Conservation (phyloP, 1,140 invertebrate genomes). For the Lordiphosa clarofinis region DNA sequence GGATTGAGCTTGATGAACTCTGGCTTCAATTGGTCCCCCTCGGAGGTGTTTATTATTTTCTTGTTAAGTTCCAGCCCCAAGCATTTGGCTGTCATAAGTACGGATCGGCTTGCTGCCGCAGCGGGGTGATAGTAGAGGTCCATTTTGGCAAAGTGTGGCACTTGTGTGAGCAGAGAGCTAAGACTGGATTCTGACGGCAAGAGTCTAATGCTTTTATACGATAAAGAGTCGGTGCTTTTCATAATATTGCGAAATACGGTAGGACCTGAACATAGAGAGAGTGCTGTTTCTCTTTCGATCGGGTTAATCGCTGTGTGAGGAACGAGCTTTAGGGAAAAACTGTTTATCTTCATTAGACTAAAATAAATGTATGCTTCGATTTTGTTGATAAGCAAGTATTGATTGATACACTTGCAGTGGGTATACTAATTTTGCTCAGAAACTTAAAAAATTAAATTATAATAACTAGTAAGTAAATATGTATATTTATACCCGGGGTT, state of each 20-base stretch:
- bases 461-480: no score
- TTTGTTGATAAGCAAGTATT: no score
- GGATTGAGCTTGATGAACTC: conserved; percentile 84
- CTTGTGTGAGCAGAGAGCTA: not conserved
- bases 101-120: conserved; percentile 85
- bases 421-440: no score
- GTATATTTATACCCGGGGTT: no score
- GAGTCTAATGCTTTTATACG: conserved; percentile 24
- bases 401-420: no score
- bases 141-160: conserved; percentile 19
- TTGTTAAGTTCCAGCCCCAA: conserved; percentile 86
- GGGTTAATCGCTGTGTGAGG: no score
- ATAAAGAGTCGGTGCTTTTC: not conserved
- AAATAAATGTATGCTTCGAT: no score
- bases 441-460: no score
- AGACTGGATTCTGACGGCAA: conserved; percentile 13
- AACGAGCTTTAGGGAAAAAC: not conserved
- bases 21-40: conserved; percentile 84
- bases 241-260: not conserved
- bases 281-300: no score
- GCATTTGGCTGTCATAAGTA: conserved; percentile 84
- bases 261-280: no score
- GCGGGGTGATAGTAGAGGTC: conserved; percentile 84
- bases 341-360: not conserved
- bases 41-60: conserved; percentile 83